Percentiles rank a stretch among this genome's conserved stretches.
These are phyloP conservation scores for Chymomyza costata DNA, from an alignment of 1,140 invertebrate species.

Conservation along the genomic window DNA sequence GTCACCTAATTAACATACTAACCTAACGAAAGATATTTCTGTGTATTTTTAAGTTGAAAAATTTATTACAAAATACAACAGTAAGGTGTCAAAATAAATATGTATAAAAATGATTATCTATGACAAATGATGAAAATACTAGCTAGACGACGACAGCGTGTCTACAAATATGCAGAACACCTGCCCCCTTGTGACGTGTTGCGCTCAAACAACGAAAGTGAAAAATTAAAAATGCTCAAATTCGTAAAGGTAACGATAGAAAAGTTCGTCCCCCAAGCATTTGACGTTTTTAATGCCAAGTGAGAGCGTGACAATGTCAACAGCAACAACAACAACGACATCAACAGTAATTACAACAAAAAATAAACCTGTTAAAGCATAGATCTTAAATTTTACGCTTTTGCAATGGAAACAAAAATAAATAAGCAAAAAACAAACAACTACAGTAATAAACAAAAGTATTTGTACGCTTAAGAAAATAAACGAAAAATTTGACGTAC, in stretches of 20 bases:
- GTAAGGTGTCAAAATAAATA: no score
- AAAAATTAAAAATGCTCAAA: constrained; percentile 20
- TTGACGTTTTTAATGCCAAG: constrained; percentile 5
- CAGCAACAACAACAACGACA: constrained; percentile 22
- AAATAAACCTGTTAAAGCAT: constrained; percentile 37
- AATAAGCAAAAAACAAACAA: constrained; percentile 26
- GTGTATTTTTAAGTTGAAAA: no score
- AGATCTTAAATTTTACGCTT: constrained; percentile 32
- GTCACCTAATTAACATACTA: no score
- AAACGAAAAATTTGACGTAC: constrained; percentile 7
- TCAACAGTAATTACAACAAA: constrained; percentile 18
- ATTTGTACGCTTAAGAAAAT: no score
- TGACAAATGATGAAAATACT: constrained; percentile 48
- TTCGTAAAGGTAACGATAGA: constrained; percentile 17
- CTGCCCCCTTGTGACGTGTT: constrained; percentile 7
- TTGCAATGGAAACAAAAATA: no score
- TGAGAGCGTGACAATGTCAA: constrained; percentile 64
- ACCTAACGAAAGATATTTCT: no score
- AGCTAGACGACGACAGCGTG: constrained; percentile 21
- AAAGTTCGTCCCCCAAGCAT: constrained; percentile 14
- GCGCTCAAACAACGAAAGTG: constrained; percentile 42
- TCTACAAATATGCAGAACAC: no score
- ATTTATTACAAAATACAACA: no score
- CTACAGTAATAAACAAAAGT: constrained; percentile 13
- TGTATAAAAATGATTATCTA: no score